Conservation (phyloP, 2,797 vertebrate species). For the Crocidura indochinensis region DNA sequence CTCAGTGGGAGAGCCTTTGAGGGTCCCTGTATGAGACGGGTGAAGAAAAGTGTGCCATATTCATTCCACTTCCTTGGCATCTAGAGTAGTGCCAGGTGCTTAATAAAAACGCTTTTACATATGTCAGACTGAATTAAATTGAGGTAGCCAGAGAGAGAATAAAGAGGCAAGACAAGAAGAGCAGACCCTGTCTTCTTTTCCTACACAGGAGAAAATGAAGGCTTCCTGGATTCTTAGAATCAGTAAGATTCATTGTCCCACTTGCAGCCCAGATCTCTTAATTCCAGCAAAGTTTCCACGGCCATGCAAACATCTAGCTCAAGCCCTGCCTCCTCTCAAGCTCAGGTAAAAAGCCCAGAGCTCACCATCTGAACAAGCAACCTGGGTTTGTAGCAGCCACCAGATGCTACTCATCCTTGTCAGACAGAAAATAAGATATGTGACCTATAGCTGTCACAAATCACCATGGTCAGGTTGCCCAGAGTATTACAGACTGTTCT, state of each 20-base stretch:
- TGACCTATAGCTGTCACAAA: conserved; percentile 51
- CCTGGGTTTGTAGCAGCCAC: conserved; percentile 58
- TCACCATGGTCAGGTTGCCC: background rate
- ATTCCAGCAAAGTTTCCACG: background rate
- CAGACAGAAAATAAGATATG: conserved; percentile 78
- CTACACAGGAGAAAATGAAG: conserved; percentile 37
- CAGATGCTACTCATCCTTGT: conserved; percentile 68
- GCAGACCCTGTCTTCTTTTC: background rate
- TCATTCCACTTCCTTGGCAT: background rate
- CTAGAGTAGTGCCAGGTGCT: background rate
- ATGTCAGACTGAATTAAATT: conserved; percentile 10
- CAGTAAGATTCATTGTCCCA: conserved; percentile 53
- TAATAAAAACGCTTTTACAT: background rate
- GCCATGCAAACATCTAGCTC: background rate
- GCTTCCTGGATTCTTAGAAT: background rate
- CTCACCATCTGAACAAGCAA: conserved; percentile 50
- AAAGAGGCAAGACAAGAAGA: background rate
- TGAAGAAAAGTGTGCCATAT: no score
- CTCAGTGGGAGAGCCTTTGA: no score
- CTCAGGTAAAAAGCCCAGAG: background rate
- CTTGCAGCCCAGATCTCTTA: background rate
- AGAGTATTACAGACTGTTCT: conserved; percentile 70
- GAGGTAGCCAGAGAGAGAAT: background rate
- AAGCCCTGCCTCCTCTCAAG: background rate
- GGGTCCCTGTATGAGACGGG: no score